Evolutionary conservation across 2,888 invertebrate species (phyloP).

Genomic region (Synanthedon vespiformis): DNA sequence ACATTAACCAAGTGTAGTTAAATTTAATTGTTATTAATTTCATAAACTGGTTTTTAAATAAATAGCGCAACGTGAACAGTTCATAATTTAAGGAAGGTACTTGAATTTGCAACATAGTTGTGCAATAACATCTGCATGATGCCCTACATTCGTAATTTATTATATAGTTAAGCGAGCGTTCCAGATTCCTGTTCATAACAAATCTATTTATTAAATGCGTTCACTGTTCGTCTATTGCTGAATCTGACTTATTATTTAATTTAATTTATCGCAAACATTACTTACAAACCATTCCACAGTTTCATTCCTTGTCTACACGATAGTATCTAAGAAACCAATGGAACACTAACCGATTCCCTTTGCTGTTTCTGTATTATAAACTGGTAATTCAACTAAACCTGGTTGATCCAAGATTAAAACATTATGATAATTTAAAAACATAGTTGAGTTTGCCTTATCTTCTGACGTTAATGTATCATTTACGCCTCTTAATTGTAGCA

Average conservation of each 20-base stretch:
- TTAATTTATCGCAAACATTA: not conserved
- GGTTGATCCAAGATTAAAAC: not conserved
- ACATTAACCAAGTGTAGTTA: too few relatives aligned
- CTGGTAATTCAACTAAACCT: not conserved
- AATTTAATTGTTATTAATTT: too few relatives aligned
- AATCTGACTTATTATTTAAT: not conserved
- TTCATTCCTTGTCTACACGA: not conserved
- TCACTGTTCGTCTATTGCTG: not conserved
- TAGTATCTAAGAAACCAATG: too few relatives aligned
- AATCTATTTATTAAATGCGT: not conserved
- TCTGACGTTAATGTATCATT: conserved; percentile 6
- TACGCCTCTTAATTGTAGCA: conserved; percentile 8
- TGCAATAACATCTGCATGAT: conserved; percentile 22
- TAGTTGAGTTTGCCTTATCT: conserved; percentile 7
- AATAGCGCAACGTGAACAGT: too few relatives aligned
- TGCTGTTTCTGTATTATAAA: too few relatives aligned
- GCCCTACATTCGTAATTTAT: conserved; percentile 30
- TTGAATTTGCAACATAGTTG: not conserved
- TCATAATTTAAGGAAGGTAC: not conserved
- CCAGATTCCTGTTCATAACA: conserved; percentile 10
- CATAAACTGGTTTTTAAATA: too few relatives aligned
- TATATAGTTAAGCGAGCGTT: conserved; percentile 23
- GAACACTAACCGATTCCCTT: too few relatives aligned
- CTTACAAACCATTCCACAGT: not conserved
- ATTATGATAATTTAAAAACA: not conserved